Evolutionary conservation across 1,140 invertebrate species (phyloP).

Genomic region (Zaprionus ornatus): DNA sequence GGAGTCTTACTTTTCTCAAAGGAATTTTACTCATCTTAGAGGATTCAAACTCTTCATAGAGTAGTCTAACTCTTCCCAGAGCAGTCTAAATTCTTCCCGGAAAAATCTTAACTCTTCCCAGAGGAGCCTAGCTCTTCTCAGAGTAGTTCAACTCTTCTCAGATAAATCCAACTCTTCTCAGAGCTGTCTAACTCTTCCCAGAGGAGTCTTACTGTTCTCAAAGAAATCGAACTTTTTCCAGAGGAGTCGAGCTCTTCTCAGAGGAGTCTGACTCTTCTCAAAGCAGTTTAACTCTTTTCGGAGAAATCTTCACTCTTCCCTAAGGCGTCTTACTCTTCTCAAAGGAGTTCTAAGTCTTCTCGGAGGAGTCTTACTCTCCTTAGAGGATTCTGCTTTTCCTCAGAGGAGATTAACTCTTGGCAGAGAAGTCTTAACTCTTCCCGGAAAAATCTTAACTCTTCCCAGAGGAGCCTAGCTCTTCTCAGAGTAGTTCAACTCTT

Average conservation of each 20-base stretch:
- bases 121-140: too few species aligned
- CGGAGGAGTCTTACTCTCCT: not conserved
- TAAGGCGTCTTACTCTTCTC: rapidly evolving
- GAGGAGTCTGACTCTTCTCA: not conserved
- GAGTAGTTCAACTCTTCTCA: too few species aligned
- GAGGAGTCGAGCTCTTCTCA: not conserved
- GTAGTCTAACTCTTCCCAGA: not conserved
- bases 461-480: too few species aligned
- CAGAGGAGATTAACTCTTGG: not conserved
- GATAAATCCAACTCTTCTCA: too few species aligned
- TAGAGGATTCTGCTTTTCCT: rapidly evolving
- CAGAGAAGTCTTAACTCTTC: not conserved
- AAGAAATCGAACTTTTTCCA: not conserved
- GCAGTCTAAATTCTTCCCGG: not conserved
- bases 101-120: too few species aligned
- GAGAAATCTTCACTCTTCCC: not conserved
- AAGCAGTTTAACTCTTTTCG: too few species aligned
- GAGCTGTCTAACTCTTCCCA: not conserved
- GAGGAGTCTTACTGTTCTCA: not conserved
- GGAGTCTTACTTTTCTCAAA: not conserved
- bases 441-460: too few species aligned
- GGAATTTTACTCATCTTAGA: not conserved
- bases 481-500: too few species aligned
- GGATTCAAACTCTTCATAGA: not conserved
- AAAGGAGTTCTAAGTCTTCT: not conserved